phyloP scores from a whole-genome alignment of 2,797 vertebrate genomes.

The Onychomys arenicola region DNA sequence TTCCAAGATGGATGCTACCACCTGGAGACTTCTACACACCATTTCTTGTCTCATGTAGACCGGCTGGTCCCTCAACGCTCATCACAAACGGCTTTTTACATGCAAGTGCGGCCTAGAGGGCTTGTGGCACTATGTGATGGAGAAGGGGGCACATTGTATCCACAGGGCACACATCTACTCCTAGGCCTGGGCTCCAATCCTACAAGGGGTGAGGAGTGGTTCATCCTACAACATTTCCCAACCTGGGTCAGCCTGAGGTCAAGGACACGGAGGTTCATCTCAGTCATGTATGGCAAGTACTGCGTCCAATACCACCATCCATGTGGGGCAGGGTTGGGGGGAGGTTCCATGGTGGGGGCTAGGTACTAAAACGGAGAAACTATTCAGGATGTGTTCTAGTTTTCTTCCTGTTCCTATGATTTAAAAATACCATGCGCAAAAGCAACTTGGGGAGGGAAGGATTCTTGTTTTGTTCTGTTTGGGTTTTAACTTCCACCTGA shows the following conservation, averaged over 20 bases:
- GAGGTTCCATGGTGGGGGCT: neutral
- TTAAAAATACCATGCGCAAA: neutral
- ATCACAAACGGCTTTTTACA: constrained; percentile 78
- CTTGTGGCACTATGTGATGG: constrained; percentile 71
- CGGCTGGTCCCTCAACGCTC: constrained; percentile 74
- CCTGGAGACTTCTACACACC: constrained; percentile 82
- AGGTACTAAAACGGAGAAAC: neutral
- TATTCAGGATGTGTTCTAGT: neutral
- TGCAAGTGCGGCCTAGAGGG: constrained; percentile 79
- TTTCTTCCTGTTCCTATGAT: neutral
- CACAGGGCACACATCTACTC: constrained; percentile 78
- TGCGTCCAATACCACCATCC: neutral
- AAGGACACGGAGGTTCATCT: constrained; percentile 72
- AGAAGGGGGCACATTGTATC: constrained; percentile 79
- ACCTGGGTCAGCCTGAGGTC: constrained; percentile 81
- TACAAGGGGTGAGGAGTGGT: constrained; percentile 76
- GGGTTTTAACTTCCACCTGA: neutral
- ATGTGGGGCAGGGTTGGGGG: neutral
- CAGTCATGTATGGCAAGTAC: constrained; percentile 80
- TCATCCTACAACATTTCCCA: constrained; percentile 79
- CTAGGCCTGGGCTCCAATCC: constrained; percentile 78
- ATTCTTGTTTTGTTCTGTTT: neutral
- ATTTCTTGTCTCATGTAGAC: constrained; percentile 79
- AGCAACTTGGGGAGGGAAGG: neutral
- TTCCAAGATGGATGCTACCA: constrained; percentile 80